Conservation (phyloP, 2,888 invertebrate genomes). For the Ischnus inquisitorius region DNA sequence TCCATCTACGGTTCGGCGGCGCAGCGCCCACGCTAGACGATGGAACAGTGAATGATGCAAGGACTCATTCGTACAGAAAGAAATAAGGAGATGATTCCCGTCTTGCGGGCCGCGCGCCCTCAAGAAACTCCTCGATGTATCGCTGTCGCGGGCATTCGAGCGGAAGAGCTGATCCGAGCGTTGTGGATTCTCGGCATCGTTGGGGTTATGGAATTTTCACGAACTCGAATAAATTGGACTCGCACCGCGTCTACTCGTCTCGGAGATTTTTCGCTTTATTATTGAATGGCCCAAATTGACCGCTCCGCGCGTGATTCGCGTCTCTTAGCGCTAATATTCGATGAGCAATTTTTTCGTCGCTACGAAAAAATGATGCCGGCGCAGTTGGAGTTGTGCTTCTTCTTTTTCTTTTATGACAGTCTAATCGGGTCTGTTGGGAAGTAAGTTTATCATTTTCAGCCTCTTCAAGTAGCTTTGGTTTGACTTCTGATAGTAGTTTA, state of each 20-base stretch:
- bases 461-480: no score
- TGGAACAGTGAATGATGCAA: constrained; percentile 47
- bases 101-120: no score
- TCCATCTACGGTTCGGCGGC: background rate
- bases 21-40: background rate
- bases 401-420: no score
- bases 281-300: background rate
- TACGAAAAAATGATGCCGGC: no score
- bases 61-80: constrained; percentile 58
- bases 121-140: constrained; percentile 24
- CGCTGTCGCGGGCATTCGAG: background rate
- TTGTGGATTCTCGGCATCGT: background rate
- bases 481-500: no score
- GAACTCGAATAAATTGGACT: constrained; percentile 53
- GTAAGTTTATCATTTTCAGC: no score
- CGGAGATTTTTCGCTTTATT: constrained; percentile 43
- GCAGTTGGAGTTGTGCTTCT: no score
- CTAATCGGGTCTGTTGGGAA: no score
- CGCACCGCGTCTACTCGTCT: constrained; percentile 16
- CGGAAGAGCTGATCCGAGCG: background rate
- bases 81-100: constrained; percentile 54
- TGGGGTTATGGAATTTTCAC: constrained; percentile 46
- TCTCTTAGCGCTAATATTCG: no score
- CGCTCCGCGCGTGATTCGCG: no score
- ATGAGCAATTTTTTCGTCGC: no score